These are phyloP conservation scores for Chondrosia reniformis DNA, from an alignment of 37 sponge, comb jelly and placozoan species.

Conservation along the genomic window DNA sequence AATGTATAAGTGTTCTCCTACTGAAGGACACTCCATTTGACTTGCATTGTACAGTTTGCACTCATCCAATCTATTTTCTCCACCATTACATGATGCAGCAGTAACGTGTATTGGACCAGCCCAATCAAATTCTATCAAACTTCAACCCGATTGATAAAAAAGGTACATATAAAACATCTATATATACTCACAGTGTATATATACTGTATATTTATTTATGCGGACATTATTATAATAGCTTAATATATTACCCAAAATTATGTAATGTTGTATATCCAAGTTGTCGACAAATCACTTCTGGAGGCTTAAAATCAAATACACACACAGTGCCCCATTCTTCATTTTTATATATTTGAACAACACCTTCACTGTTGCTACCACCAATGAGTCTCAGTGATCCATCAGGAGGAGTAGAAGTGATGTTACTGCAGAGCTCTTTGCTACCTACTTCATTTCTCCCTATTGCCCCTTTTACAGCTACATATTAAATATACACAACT, in stretches of 20 bases:
- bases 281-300: conserved; percentile 10
- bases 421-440: too few species aligned
- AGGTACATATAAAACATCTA: too few species aligned
- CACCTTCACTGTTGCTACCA: not conserved
- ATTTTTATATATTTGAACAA: not conserved
- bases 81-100: conserved; percentile 11
- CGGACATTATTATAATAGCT: not conserved
- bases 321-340: conserved; percentile 10
- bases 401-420: not conserved
- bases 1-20: too few species aligned
- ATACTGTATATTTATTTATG: not conserved
- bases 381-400: conserved; percentile 11
- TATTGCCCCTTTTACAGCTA: too few species aligned
- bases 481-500: too few species aligned
- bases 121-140: too few species aligned
- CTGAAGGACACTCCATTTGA: too few species aligned
- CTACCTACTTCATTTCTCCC: too few species aligned
- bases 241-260: not conserved
- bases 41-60: too few species aligned
- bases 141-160: too few species aligned
- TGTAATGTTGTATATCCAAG: conserved; percentile 6
- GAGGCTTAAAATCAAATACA: not conserved
- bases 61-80: not conserved
- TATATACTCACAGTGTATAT: not conserved
- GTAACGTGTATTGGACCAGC: too few species aligned